phyloP scores from a whole-genome alignment of 2,113 vertebrate species.

The Colius striatus region DNA sequence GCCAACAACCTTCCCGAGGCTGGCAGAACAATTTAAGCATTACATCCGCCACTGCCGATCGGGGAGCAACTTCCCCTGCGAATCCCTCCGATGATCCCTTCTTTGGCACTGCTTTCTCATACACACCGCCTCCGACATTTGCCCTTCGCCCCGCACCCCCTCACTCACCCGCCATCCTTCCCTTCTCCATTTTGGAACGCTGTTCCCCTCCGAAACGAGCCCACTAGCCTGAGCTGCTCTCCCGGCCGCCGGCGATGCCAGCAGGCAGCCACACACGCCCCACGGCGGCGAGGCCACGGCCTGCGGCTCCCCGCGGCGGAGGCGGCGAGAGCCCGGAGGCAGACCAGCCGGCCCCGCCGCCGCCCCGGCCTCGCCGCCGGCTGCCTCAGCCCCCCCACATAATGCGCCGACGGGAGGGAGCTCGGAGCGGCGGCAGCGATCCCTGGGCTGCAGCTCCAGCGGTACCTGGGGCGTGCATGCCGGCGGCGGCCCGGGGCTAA shows the following conservation, averaged over 20 bases:
- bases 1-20: background rate
- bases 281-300: background rate
- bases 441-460: background rate
- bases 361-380: background rate
- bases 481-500: background rate
- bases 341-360: background rate
- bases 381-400: background rate
- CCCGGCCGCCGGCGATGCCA: background rate
- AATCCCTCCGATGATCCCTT: background rate
- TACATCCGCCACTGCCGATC: background rate
- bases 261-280: background rate
- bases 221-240: background rate
- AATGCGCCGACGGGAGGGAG: background rate
- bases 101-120: background rate
- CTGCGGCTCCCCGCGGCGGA: background rate
- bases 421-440: background rate
- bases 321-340: background rate
- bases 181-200: conserved; percentile 14
- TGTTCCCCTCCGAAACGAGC: background rate
- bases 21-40: background rate
- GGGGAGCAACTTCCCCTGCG: background rate
- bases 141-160: background rate
- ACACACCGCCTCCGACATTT: background rate
- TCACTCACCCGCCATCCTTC: background rate
- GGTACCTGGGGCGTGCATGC: background rate